Evolutionary conservation across 2,888 invertebrate species (phyloP), one percentile per base, ranked within the genome.

Genomic region (Spodoptera exigua): DNA sequence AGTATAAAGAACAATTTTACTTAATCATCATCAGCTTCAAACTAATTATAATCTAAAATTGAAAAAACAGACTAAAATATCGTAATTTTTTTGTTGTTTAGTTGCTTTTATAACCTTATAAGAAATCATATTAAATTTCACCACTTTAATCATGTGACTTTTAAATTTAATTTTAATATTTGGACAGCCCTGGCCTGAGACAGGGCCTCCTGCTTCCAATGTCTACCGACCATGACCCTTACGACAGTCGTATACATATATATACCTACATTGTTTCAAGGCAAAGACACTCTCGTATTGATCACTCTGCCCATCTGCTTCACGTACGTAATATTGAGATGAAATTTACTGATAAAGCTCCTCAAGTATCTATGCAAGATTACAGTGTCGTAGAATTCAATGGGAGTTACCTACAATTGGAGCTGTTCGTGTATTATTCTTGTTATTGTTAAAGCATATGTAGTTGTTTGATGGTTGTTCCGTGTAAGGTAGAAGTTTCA

Each of bases 181-280:
- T 9, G 27, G 47, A 17, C 77, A 74, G 18, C 74, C 74, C 76
- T 76, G 43, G 7, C 12, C 17, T 3, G 9, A 57, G 17, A 56
- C 53, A 65, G 14, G 56, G 51, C 57, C 59, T 66, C 63, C 67
- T 61, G 49, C 44, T 56, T 58, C 37, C 61, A 49, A 48, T 40
- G 60, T 41, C 54, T 57, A 46, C 2, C 61, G 68, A 59, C 76
- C 79, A 60, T 73, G 78, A 78, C 73, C 76, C 73, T 49, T 47
- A 41, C 54, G 39, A 57, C 53, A 63, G 55, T 65, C 55, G 53
- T 61, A 49, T 64, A 63, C 27, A 16, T 47, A 40, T 55, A 16
- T 47, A 40, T 55, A 45, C 39, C 39, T 59, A 60, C 43, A 65
- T 46, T 76, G 49, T 69, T 62, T 65, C 62, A 76, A 72, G 65